phyloP scores from a whole-genome alignment of 2,888 invertebrate species.

The Sericinus montela region DNA sequence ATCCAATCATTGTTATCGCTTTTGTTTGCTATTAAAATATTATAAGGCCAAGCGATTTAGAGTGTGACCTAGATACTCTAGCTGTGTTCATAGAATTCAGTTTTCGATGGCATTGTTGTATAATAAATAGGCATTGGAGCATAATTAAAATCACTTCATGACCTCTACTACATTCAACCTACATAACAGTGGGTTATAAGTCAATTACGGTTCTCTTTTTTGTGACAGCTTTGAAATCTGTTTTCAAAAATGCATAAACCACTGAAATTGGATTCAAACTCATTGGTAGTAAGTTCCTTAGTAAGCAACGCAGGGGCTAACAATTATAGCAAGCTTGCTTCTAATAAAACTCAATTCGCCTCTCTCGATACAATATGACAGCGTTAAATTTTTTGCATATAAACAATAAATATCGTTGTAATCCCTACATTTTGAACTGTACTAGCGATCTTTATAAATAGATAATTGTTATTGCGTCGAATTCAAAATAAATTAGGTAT shows the following conservation, averaged over 20 bases:
- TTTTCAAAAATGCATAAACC: background rate
- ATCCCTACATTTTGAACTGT: too few species aligned
- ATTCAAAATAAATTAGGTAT: too few species aligned
- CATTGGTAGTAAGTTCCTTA: background rate
- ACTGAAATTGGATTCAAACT: background rate
- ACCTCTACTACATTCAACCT: background rate
- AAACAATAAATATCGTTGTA: too few species aligned
- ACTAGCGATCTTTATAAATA: too few species aligned
- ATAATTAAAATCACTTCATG: constrained; percentile 12
- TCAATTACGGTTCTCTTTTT: background rate
- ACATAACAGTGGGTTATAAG: background rate
- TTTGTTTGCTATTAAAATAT: constrained; percentile 68
- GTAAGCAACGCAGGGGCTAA: too few species aligned
- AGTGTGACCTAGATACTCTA: constrained; percentile 39
- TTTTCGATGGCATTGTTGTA: background rate
- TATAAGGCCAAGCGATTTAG: constrained; percentile 62
- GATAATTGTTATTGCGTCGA: too few species aligned
- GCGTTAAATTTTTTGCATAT: too few species aligned
- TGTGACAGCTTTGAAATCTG: background rate
- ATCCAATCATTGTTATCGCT: constrained; percentile 77
- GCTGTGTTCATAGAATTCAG: constrained; percentile 4
- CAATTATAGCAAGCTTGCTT: too few species aligned
- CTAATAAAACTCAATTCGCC: too few species aligned
- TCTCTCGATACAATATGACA: too few species aligned
- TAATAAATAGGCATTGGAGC: constrained; percentile 3